Percentiles rank a stretch among this genome's conserved stretches.
Evolutionary conservation across 2,888 invertebrate genomes (phyloP).

Genomic region (Temnothorax ravouxi): DNA sequence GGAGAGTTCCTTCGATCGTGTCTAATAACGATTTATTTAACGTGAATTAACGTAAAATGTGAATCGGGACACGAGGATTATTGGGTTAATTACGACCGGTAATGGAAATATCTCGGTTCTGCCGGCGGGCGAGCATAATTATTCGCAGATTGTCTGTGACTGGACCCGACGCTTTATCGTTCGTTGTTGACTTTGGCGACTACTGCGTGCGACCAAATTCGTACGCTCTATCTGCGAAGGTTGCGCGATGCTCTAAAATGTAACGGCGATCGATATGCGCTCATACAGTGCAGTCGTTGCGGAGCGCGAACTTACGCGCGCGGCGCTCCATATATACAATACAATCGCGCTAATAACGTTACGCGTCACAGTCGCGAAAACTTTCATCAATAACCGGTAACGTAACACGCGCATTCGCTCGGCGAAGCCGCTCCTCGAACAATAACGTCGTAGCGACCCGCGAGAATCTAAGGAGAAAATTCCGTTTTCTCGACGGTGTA

Average conservation of each 20-base stretch:
- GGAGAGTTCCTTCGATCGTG: background rate
- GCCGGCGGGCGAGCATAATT: slow-evolving; percentile 44
- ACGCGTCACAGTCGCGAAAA: slow-evolving; percentile 57
- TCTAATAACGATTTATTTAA: slow-evolving; percentile 24
- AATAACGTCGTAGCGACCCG: slow-evolving; percentile 36
- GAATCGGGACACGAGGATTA: slow-evolving; percentile 6
- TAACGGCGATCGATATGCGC: slow-evolving; percentile 56
- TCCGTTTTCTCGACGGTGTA: slow-evolving; percentile 36
- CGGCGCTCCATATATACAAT: background rate
- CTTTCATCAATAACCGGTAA: slow-evolving; percentile 57
- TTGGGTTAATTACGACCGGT: slow-evolving; percentile 40
- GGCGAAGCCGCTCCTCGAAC: slow-evolving; percentile 28
- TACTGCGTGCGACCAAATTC: slow-evolving; percentile 45
- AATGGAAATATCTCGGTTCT: slow-evolving; percentile 44
- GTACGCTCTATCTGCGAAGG: slow-evolving; percentile 35
- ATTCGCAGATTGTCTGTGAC: slow-evolving; percentile 31
- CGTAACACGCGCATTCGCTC: slow-evolving; percentile 40
- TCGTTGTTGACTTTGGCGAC: slow-evolving; percentile 63
- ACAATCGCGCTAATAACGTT: slow-evolving; percentile 54
- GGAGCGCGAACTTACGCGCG: slow-evolving; percentile 33
- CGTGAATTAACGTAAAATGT: slow-evolving; percentile 1
- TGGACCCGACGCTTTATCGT: slow-evolving; percentile 34
- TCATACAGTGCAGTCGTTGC: slow-evolving; percentile 1
- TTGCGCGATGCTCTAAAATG: slow-evolving; percentile 38
- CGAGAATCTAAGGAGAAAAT: slow-evolving; percentile 47